These are phyloP conservation scores for Nasonia longicornis DNA, from an alignment of 1,140 invertebrate genomes.

Conservation along the genomic window DNA sequence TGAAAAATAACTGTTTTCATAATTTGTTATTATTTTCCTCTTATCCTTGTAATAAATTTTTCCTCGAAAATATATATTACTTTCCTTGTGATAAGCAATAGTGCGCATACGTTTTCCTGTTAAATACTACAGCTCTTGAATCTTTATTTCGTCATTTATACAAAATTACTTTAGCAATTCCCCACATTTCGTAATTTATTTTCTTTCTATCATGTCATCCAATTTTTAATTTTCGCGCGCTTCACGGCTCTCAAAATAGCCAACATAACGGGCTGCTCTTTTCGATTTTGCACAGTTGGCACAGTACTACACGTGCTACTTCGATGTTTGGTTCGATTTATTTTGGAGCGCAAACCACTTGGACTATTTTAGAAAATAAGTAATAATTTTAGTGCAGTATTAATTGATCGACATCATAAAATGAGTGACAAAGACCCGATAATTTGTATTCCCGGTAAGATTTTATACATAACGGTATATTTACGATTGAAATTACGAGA, in stretches of 20 bases:
- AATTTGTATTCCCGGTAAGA: slow-evolving; percentile 71
- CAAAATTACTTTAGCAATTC: too few relatives aligned
- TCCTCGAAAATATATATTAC: too few relatives aligned
- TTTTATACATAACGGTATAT: background rate
- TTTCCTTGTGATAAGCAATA: too few relatives aligned
- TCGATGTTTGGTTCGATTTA: background rate
- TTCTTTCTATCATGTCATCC: background rate
- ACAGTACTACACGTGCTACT: background rate
- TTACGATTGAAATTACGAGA: background rate
- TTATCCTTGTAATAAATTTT: too few relatives aligned
- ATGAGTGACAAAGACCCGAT: slow-evolving; percentile 52
- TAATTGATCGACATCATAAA: background rate
- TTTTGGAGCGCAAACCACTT: background rate
- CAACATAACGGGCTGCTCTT: too few relatives aligned
- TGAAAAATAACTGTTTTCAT: too few relatives aligned
- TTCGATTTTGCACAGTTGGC: background rate
- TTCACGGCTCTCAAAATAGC: background rate
- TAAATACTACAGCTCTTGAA: too few relatives aligned
- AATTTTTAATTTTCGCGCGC: background rate
- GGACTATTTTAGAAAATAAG: background rate
- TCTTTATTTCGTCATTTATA: too few relatives aligned
- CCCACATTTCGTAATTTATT: too few relatives aligned
- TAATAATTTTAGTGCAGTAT: background rate
- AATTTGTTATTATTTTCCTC: too few relatives aligned
- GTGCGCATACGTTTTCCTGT: too few relatives aligned